Evolutionary conservation across 2,888 invertebrate genomes (phyloP).

Genomic region (Pachycephus smyrnensis): DNA sequence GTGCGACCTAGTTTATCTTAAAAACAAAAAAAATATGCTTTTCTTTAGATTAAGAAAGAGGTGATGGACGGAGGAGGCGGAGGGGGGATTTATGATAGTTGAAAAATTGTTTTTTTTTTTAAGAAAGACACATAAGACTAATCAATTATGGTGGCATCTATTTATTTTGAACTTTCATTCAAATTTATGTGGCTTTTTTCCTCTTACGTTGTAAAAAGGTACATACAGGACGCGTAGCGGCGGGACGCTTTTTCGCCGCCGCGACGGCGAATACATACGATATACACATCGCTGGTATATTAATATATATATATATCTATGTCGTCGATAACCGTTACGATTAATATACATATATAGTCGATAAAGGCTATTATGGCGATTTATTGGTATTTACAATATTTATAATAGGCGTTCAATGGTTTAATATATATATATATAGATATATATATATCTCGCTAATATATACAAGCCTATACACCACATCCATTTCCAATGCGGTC

Average conservation of each 20-base stretch:
- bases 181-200: slow-evolving; percentile 27
- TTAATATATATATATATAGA: slow-evolving; percentile 4
- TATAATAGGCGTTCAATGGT: not conserved
- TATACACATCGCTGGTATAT: slow-evolving; percentile 3
- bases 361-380: slow-evolving; percentile 27
- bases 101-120: too few relatives aligned
- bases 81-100: too few relatives aligned
- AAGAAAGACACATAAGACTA: too few relatives aligned
- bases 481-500: slow-evolving; percentile 14
- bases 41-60: not conserved
- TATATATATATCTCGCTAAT: slow-evolving; percentile 12
- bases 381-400: slow-evolving; percentile 14
- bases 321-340: not conserved
- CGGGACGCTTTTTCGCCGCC: slow-evolving; percentile 18
- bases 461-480: slow-evolving; percentile 7
- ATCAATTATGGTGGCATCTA: not conserved
- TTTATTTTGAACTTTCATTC: slow-evolving; percentile 36
- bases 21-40: not conserved
- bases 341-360: slow-evolving; percentile 12
- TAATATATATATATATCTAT: slow-evolving; percentile 14
- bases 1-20: not conserved
- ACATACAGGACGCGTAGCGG: slow-evolving; percentile 39
- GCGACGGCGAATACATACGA: slow-evolving; percentile 19
- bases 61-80: too few relatives aligned
- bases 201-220: slow-evolving; percentile 45